Conservation (phyloP, 2,113 vertebrate genomes). For the Neoarius graeffei region DNA sequence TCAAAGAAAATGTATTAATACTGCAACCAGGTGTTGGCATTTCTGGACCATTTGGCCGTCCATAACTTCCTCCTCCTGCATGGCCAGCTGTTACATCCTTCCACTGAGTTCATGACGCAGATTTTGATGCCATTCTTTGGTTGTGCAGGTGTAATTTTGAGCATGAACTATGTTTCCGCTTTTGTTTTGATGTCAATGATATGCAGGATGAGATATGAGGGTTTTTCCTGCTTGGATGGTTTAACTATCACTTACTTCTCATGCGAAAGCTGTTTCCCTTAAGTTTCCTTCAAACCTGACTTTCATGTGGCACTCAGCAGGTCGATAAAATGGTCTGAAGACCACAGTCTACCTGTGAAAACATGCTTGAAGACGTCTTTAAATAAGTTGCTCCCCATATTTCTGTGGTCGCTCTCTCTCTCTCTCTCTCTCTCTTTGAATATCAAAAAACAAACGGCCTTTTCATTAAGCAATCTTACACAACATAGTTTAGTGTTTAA, state of each 20-base stretch:
- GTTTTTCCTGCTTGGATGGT: neutral
- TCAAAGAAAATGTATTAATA: neutral
- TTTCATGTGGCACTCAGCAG: neutral
- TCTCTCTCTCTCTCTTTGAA: neutral
- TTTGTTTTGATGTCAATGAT: neutral
- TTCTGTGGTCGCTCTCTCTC: neutral
- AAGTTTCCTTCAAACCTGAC: neutral
- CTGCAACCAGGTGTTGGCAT: neutral
- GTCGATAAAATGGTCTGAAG: neutral
- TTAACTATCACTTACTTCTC: neutral
- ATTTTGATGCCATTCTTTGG: neutral
- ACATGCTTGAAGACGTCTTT: neutral
- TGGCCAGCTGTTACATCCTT: slow-evolving; percentile 10
- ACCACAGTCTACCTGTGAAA: neutral
- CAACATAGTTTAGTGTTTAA: neutral
- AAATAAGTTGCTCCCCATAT: neutral
- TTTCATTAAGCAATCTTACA: neutral
- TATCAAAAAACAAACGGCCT: neutral
- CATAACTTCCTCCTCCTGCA: neutral
- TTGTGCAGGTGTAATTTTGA: slow-evolving; percentile 26
- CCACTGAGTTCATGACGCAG: slow-evolving; percentile 22
- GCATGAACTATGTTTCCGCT: neutral
- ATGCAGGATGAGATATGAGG: neutral
- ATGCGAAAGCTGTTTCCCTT: neutral
- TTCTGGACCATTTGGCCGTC: neutral